phyloP scores from a whole-genome alignment of 2,888 invertebrate species.

The Caenorhabditis sinica region DNA sequence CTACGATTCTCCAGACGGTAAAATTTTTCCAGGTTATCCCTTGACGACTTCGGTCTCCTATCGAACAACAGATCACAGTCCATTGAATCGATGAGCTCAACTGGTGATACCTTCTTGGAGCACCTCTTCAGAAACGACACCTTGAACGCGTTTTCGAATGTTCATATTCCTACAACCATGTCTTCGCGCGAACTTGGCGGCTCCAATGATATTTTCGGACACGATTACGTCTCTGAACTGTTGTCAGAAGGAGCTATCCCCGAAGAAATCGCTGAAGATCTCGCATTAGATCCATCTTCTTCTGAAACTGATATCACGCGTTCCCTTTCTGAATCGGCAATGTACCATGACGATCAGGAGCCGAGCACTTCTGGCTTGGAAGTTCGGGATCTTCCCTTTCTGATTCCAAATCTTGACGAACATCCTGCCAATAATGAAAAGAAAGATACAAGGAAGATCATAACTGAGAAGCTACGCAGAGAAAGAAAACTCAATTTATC shows the following conservation, averaged over 20 bases:
- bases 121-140: slow-evolving; percentile 57
- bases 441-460: slow-evolving; percentile 15
- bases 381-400: slow-evolving; percentile 33
- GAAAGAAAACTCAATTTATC: slow-evolving; percentile 52
- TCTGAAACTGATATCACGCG: not conserved
- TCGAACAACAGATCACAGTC: slow-evolving; percentile 49
- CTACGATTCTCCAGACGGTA: not conserved
- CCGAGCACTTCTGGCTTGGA: slow-evolving; percentile 57
- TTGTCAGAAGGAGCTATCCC: slow-evolving; percentile 55
- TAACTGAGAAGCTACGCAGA: slow-evolving; percentile 40
- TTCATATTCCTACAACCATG: slow-evolving; percentile 63
- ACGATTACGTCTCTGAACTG: slow-evolving; percentile 57
- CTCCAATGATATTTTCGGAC: slow-evolving; percentile 38
- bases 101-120: slow-evolving; percentile 53
- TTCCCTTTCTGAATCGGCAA: not conserved
- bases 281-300: slow-evolving; percentile 15
- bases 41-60: slow-evolving; percentile 63
- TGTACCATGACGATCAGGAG: slow-evolving; percentile 49
- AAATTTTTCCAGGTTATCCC: slow-evolving; percentile 46
- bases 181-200: slow-evolving; percentile 49
- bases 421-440: not conserved
- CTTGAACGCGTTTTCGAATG: slow-evolving; percentile 33
- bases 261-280: slow-evolving; percentile 41
- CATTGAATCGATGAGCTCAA: slow-evolving; percentile 47
- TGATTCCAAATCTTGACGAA: slow-evolving; percentile 33